Evolutionary conservation across 2,888 invertebrate genomes (phyloP).

Genomic region (Rugalucina vietnamica): DNA sequence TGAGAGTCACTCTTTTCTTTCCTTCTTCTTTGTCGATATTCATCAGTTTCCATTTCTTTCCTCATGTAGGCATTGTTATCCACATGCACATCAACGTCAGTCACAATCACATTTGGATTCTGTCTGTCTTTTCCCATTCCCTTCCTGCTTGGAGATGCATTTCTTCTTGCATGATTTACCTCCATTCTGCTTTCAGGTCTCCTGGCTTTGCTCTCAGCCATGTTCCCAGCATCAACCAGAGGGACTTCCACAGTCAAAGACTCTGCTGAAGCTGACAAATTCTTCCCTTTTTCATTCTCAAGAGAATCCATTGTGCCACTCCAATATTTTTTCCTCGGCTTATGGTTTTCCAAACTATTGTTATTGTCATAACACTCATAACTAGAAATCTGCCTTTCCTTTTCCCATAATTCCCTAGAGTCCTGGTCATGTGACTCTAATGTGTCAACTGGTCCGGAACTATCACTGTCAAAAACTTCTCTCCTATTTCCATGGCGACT

Average conservation of each 20-base stretch:
- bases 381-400: not conserved
- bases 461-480: not conserved
- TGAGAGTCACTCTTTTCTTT: conserved; percentile 1
- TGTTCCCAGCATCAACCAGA: not conserved
- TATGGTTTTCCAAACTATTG: not conserved
- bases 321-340: not conserved
- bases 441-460: not conserved
- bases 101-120: conserved; percentile 55
- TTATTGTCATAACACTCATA: not conserved
- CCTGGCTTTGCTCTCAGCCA: not conserved
- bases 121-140: conserved; percentile 13
- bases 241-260: not conserved
- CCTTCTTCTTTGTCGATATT: not conserved
- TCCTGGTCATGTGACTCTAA: not conserved
- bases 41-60: not conserved
- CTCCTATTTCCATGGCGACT: not conserved
- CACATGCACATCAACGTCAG: conserved; percentile 42
- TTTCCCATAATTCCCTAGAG: not conserved
- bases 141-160: not conserved
- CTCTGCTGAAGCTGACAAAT: not conserved
- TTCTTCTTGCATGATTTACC: not conserved
- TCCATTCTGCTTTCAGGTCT: not conserved
- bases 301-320: not conserved
- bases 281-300: not conserved
- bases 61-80: conserved; percentile 23